Base-by-base conservation (phyloP, 64 coral and sea anemone species). In the Hydrozoanthus tunicans region DNA sequence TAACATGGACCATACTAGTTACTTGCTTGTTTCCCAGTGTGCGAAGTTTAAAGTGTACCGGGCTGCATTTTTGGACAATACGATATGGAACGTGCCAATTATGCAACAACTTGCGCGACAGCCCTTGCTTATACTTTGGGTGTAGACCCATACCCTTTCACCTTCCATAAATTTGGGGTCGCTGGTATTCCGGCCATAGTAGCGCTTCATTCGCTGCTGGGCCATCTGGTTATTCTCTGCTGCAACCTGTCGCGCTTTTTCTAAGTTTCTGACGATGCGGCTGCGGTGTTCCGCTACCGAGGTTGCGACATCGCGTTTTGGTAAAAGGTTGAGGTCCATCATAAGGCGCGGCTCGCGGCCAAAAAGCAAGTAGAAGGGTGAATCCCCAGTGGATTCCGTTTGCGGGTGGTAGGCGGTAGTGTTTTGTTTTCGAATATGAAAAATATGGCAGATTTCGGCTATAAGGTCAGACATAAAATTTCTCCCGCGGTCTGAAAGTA, bases 381-480 rank as follows among this genome's bases (percentile, higher is more conserved):
- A n/a, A 0, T 67, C 56, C 20, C 20, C 20, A 20, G 20, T 20
- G 20, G 20, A 20, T 20, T 20, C 20, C 20, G 20, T 20, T 20
- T 20, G 20, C 20, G 20, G 20, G 20, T 20, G 20, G 20, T 20
- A 20, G 20, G 20, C 20, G 20, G 20, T 20, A 20, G 20, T 20
- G 20, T 20, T 20, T 20, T 20, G 20, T 20, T 20, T 20, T 20
- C 20, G 20, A 20, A 20, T 20, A 20, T 20, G 20, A 20, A 20
- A 20, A 20, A 20, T 20, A 20, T 20, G 20, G 27, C 89, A 91
- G 25, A 91, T 78, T 81, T 91, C 89, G 0, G 3, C 0, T 6
- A 91, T 77, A 14, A 91, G 9, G 3, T 9, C 6, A 9, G 90
- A 91, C 5, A 91, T 59, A 70, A 92, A 92, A 74, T 91, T 83